Conservation (phyloP, 2,797 vertebrate genomes). For the Odontamblyopus lacepedii region DNA sequence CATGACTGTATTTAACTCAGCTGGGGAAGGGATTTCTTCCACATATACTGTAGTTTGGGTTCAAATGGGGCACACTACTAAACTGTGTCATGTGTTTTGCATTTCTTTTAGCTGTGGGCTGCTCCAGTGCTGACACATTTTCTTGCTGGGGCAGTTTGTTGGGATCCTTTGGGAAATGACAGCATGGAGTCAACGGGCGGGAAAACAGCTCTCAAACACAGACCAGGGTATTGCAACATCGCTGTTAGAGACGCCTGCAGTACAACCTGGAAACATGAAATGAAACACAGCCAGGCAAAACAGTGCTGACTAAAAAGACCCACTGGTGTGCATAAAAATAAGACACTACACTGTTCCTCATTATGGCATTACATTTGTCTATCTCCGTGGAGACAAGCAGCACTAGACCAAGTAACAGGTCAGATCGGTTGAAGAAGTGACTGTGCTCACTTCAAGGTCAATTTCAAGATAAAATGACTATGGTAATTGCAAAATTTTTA, state of each 20-base stretch:
- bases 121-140: conserved; percentile 48
- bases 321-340: background rate
- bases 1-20: conserved; percentile 19
- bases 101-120: conserved; percentile 60
- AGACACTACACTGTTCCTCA: background rate
- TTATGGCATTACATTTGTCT: background rate
- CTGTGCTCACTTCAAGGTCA: too few relatives aligned
- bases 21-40: conserved; percentile 19
- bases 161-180: conserved; percentile 46
- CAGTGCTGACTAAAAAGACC: background rate
- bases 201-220: conserved; percentile 17
- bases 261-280: conserved; percentile 28
- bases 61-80: conserved; percentile 16
- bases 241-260: conserved; percentile 25
- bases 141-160: conserved; percentile 41
- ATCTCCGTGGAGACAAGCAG: too few relatives aligned
- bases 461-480: too few relatives aligned
- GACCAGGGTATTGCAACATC: conserved; percentile 23
- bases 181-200: conserved; percentile 24
- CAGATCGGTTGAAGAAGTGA: too few relatives aligned
- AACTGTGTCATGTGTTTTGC: conserved; percentile 67
- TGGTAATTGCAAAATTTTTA: too few relatives aligned
- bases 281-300: background rate
- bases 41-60: conserved; percentile 14
- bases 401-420: too few relatives aligned